Evolutionary conservation across 1,140 invertebrate species (phyloP).

Genomic region (Drosophila parvula): DNA sequence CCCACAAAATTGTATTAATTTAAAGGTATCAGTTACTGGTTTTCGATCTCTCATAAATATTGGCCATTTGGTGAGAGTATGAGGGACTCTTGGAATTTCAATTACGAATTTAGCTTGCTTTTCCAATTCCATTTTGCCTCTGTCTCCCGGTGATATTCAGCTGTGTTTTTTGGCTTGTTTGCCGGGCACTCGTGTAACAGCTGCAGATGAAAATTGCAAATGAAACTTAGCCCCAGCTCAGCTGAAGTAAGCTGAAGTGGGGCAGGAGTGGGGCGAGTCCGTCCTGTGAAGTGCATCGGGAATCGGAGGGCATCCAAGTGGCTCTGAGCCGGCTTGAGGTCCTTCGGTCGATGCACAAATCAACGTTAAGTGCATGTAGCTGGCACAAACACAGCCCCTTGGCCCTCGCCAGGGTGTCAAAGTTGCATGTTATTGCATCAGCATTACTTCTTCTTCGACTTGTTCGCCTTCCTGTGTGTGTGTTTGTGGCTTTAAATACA

Average conservation of each 20-base stretch:
- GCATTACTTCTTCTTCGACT: conserved; percentile 62
- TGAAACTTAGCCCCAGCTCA: conserved; percentile 67
- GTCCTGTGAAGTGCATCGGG: conserved; percentile 25
- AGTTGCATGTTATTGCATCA: conserved; percentile 80
- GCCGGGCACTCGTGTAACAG: conserved; percentile 65
- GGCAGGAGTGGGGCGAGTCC: conserved; percentile 1
- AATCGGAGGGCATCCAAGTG: conserved; percentile 38
- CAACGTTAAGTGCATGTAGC: conserved; percentile 80
- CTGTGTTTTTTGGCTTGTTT: conserved; percentile 51
- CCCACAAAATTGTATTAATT: too few species aligned
- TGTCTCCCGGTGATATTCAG: conserved; percentile 22
- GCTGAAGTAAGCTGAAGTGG: conserved; percentile 39
- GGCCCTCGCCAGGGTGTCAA: conserved; percentile 60
- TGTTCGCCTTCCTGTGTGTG: background rate
- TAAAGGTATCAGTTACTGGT: background rate
- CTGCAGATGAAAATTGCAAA: conserved; percentile 81
- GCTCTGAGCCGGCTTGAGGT: conserved; percentile 46
- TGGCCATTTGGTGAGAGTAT: conserved; percentile 28
- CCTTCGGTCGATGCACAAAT: conserved; percentile 65
- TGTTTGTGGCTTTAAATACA: conserved; percentile 31
- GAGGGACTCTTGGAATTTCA: conserved; percentile 26
- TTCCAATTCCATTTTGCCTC: conserved; percentile 65
- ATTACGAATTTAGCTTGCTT: conserved; percentile 63
- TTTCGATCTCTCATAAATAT: background rate
- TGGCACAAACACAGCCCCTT: conserved; percentile 44